Evolutionary conservation across 2,113 vertebrate genomes (phyloP).

Genomic region (Spermophilus dauricus): DNA sequence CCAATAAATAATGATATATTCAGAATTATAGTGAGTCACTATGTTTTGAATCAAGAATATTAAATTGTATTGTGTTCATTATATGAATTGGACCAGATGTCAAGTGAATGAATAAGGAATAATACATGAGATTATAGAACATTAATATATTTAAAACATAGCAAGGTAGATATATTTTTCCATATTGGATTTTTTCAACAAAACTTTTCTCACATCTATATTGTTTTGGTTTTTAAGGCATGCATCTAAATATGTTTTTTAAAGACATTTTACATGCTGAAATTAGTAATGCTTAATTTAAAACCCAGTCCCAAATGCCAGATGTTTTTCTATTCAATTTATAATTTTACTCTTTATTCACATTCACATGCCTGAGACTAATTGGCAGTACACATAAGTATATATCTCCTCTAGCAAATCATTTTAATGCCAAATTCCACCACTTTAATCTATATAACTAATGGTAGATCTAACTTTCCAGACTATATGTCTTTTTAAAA

Average conservation of each 20-base stretch:
- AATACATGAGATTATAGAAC: neutral
- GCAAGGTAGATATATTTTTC: neutral
- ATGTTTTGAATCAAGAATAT: constrained; percentile 6
- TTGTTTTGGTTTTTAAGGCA: neutral
- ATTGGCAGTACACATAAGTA: neutral
- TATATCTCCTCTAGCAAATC: neutral
- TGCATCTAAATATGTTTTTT: neutral
- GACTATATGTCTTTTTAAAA: neutral
- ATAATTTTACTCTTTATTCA: neutral
- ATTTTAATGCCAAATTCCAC: constrained; percentile 4
- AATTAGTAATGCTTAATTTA: neutral
- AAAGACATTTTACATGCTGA: neutral
- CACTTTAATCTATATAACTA: neutral
- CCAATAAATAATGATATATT: neutral
- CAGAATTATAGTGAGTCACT: neutral
- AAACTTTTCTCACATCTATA: neutral
- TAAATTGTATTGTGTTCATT: neutral
- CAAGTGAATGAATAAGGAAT: neutral
- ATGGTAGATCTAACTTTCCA: neutral
- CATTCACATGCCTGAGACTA: neutral
- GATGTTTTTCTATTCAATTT: neutral
- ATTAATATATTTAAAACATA: neutral
- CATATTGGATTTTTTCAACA: neutral
- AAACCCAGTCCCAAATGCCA: neutral
- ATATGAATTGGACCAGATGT: neutral